Base-by-base conservation (phyloP, 2,888 invertebrate genomes). In the Ophion ellenae region DNA sequence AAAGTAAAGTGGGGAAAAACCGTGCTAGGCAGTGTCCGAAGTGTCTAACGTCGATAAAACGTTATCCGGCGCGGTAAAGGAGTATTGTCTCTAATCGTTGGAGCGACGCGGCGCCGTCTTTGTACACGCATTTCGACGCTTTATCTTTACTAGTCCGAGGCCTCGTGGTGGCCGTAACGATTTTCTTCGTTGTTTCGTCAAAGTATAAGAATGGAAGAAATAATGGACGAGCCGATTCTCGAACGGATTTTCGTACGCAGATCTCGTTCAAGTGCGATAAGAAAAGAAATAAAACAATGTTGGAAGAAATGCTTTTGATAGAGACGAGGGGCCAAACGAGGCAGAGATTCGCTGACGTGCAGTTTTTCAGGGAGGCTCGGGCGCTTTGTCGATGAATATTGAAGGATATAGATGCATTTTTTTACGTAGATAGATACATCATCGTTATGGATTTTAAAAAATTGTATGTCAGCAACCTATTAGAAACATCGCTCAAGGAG, bases 11-110 rank as follows among this genome's bases (percentile, higher is more conserved):
- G 66, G 36, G 24, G n/a, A 74, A 20, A 53, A 53, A 57, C 5
- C 61, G 66, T 67, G 63, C 36, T 75, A 76, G 74, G 74, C 73
- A 76, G 85, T 86, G 87, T 86, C 86, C 84, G 87, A 86, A 86
- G 85, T 77, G 10, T 80, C 40, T 71, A 64, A 45, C 53, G 80
- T 47, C 32, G 28, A 70, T 63, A 69, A 59, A 76, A 47, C 36
- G 53, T 45, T 28, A 17, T 73, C 67, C 40, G 28, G 11, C 63
- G 61, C 28, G 63, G 61, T 36, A 61, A 71, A 64, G 47, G 45
- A 69, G 47, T 28, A 78, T 77, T 53, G 61, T 66, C 28, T 74
- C 70, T 64, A 20, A 69, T 70, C 67, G 69, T 77, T 70, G 28
- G 57, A 74, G 57, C 77, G 73, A 77, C 67, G 24, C 32, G 36